phyloP scores from a whole-genome alignment of 2,797 vertebrate species.

The Pterois miles region DNA sequence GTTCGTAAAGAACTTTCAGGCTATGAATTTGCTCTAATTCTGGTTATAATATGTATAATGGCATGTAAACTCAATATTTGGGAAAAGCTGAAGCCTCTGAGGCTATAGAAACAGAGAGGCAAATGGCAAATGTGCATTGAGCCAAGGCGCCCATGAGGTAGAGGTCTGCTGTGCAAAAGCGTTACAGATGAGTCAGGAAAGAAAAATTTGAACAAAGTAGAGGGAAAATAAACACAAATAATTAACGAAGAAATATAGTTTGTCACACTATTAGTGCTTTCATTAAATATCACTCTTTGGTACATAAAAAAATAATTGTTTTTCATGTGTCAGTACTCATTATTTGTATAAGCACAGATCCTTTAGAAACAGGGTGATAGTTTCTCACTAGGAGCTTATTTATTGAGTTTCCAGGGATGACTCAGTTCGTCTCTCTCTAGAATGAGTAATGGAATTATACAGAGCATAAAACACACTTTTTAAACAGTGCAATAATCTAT shows the following conservation, averaged over 20 bases:
- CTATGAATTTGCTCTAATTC: neutral
- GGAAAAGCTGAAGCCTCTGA: neutral
- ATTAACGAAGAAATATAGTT: conserved; percentile 1
- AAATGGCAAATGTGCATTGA: neutral
- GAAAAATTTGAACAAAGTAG: neutral
- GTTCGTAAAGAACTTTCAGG: neutral
- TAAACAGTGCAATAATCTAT: neutral
- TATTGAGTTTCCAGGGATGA: neutral
- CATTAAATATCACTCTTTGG: neutral
- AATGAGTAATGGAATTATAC: neutral
- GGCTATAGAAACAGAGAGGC: neutral
- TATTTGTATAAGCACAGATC: neutral
- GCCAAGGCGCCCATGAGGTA: neutral
- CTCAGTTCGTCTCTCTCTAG: neutral
- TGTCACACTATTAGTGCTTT: neutral
- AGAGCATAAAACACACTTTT: neutral
- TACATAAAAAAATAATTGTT: neutral
- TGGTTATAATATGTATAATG: neutral
- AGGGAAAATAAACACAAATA: neutral
- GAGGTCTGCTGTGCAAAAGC: neutral
- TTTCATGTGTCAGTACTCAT: neutral
- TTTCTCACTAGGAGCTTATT: conserved; percentile 11
- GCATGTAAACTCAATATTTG: neutral
- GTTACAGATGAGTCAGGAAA: neutral
- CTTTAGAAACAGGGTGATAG: neutral